Evolutionary conservation across 2,113 vertebrate genomes (phyloP), one percentile per base, ranked within the genome.

Genomic region (Casuarius casuarius): DNA sequence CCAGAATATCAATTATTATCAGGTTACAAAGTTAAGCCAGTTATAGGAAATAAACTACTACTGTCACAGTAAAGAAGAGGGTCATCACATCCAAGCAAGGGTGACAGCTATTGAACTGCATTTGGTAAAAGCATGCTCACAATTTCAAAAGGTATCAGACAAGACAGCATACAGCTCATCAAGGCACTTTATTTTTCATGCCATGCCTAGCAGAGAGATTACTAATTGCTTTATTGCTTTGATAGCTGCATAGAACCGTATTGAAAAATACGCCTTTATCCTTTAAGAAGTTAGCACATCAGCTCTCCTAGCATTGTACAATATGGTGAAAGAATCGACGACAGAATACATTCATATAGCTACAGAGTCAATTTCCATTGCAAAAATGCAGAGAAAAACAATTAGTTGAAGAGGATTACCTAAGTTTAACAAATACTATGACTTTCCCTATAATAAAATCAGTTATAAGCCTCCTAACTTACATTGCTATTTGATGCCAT

Each of bases 1-100:
- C 61, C 7, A 80, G 65, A 95, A 95, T 95, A 94, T 97, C 96
- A 96, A 96, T 97, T 79, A 89, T 95, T 97, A 97, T 97, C 90
- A 90, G 77, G 88, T 95, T 97, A 95, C 4, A 13, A 88, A 92
- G 87, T 82, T 97, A 96, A 97, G 80, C 96, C 94, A 74, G 48
- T 97, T 97, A 97, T 2, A 82, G 89, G 59, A 85, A 89, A 93
- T 93, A 90, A 95, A 97, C 70, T 91, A 66, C 42, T 51, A 49
- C 65, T 28, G 38, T 61, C 12, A n/a, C n/a, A 0, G 2, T 33
- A 58, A 95, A 80, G 88, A 84, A 65, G 76, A 70, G 76, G 97
- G 59, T 83, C 95, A 94, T 74, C 89, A 72, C 76, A 66, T 49
- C 35, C 91, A 79, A 89, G 46, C 68, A 31, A 94, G 46, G 70